These are phyloP conservation scores for Tragelaphus buxtoni DNA, from an alignment of 2,113 vertebrate species.

Conservation along the genomic window DNA sequence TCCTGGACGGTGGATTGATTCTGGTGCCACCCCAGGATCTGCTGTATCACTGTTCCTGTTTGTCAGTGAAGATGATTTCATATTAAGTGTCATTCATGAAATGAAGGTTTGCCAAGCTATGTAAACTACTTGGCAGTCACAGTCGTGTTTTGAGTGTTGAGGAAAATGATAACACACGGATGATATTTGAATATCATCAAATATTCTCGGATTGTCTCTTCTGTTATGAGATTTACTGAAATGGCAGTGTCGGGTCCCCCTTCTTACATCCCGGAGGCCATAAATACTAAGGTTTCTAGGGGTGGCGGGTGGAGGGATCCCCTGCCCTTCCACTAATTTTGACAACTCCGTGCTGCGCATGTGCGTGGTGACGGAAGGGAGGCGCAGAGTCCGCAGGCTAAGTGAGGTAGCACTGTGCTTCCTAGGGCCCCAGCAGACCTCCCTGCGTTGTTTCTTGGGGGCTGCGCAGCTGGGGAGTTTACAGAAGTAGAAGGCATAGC, in stretches of 20 bases:
- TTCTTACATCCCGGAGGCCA: not conserved
- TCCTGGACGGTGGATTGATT: not conserved
- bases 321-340: not conserved
- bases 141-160: not conserved
- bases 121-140: constrained; percentile 9
- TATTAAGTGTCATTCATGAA: constrained; percentile 43
- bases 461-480: not conserved
- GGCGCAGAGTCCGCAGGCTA: not conserved
- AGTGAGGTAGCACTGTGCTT: not conserved
- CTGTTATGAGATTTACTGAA: not conserved
- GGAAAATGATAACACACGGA: constrained; percentile 36
- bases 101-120: constrained; percentile 27
- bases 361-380: rapidly evolving
- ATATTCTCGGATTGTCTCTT: not conserved
- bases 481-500: not conserved
- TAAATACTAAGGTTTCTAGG: not conserved
- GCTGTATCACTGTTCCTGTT: not conserved
- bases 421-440: not conserved
- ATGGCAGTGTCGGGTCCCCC: not conserved
- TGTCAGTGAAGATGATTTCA: constrained; percentile 28
- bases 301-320: not conserved
- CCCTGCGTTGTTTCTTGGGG: not conserved
- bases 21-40: not conserved
- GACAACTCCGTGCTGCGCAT: rapidly evolving
- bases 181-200: constrained; percentile 44